Conservation (phyloP, 2,888 invertebrate genomes). For the Dinocampus coccinellae region DNA sequence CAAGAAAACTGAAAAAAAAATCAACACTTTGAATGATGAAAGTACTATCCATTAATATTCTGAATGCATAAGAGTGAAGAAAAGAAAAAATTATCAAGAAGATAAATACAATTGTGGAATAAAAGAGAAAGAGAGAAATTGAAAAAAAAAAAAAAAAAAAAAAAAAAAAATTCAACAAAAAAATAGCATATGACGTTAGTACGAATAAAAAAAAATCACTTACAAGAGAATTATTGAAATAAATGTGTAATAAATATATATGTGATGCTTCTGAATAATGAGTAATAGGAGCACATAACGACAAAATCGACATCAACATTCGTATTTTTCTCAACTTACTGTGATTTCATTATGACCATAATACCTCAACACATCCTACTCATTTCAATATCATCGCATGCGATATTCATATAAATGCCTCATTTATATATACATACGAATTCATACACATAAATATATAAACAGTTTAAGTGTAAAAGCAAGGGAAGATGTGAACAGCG, state of each 20-base stretch:
- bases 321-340: neutral
- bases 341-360: neutral
- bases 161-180: neutral
- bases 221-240: neutral
- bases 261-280: neutral
- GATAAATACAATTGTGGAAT: neutral
- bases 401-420: neutral
- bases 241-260: neutral
- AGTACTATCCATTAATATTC: neutral
- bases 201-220: neutral
- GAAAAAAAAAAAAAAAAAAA: neutral
- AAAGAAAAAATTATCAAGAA: too few species aligned
- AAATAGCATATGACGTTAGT: neutral
- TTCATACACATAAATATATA: neutral
- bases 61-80: too few species aligned
- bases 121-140: neutral
- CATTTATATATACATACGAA: neutral
- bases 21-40: neutral
- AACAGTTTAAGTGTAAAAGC: neutral
- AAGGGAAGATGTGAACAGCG: neutral
- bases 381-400: neutral
- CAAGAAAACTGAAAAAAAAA: neutral
- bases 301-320: neutral
- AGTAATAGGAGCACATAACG: neutral
- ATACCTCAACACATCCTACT: neutral